Evolutionary conservation across 2,888 invertebrate genomes (phyloP).

Genomic region (Allygus modestus): DNA sequence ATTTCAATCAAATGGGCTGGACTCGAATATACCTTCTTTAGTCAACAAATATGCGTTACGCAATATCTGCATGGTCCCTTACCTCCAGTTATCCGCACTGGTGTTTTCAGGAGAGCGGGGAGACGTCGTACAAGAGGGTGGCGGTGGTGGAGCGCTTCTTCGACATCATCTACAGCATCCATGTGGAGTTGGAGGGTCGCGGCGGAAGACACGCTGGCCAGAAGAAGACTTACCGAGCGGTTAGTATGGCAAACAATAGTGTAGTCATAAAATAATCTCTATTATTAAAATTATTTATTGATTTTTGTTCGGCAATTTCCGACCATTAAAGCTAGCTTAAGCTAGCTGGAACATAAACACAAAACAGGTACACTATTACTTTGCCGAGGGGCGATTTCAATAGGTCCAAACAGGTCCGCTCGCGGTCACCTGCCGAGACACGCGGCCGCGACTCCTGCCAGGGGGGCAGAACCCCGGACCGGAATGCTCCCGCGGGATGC

Average conservation of each 20-base stretch:
- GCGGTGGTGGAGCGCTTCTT: conserved; percentile 99
- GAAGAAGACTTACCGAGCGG: conserved; percentile 96
- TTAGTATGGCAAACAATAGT: conserved; percentile 80
- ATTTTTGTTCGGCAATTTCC: too few species aligned
- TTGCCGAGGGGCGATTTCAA: not conserved
- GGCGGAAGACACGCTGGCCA: conserved; percentile 98
- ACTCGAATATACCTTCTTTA: too few species aligned
- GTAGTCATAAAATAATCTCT: too few species aligned
- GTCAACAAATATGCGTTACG: too few species aligned
- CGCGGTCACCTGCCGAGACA: not conserved
- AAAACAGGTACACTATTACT: not conserved
- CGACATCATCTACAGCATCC: conserved; percentile 96
- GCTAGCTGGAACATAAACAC: not conserved
- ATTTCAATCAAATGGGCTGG: too few species aligned
- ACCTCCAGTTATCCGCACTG: not conserved
- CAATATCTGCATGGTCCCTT: too few species aligned
- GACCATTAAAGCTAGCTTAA: too few species aligned
- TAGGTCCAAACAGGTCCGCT: not conserved
- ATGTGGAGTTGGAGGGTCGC: conserved; percentile 94
- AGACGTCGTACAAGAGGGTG: conserved; percentile 89
- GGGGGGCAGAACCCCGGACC: not conserved
- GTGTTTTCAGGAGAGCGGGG: conserved; percentile 73
- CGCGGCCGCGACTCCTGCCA: not conserved
- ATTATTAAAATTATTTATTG: too few species aligned
- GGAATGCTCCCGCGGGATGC: conserved; percentile 7